A percentile compares a stretch with the other conserved stretches of the same genome.
These are phyloP conservation scores for Leuctra nigra DNA, from an alignment of 2,888 invertebrate species.

Conservation along the genomic window DNA sequence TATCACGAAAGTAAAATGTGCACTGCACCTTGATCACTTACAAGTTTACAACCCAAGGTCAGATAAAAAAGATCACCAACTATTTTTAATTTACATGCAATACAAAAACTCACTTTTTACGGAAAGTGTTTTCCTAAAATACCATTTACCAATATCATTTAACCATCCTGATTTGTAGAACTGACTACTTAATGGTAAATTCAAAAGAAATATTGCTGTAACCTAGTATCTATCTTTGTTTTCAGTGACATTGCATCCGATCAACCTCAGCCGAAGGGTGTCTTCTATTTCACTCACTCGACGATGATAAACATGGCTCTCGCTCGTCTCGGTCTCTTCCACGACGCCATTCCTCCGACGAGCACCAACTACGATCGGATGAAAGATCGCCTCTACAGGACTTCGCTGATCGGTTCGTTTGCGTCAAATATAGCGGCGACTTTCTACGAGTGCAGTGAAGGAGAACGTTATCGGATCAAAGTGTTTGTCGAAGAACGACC, in stretches of 20 bases:
- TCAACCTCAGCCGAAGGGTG: slow-evolving; percentile 9
- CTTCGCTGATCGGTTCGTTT: slow-evolving; percentile 28
- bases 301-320: slow-evolving; percentile 24
- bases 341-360: slow-evolving; percentile 24
- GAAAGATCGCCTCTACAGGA: slow-evolving; percentile 23
- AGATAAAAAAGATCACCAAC: too few species aligned
- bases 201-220: neutral
- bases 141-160: too few species aligned
- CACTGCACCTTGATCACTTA: too few species aligned
- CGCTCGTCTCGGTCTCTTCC: slow-evolving; percentile 28
- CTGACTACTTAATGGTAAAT: neutral
- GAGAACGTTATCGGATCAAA: neutral
- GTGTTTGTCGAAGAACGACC: slow-evolving; percentile 50
- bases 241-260: neutral
- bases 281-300: slow-evolving; percentile 31
- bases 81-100: too few species aligned
- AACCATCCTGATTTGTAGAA: too few species aligned
- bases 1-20: too few species aligned
- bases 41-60: too few species aligned
- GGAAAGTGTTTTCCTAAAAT: too few species aligned
- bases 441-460: slow-evolving; percentile 33
- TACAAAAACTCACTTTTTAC: too few species aligned
- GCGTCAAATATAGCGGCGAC: slow-evolving; percentile 30
- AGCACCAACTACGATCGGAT: slow-evolving; percentile 18
- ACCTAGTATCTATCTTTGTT: too few species aligned